Conservation (phyloP, 1,140 invertebrate species). For the Drosophila busckii region DNA sequence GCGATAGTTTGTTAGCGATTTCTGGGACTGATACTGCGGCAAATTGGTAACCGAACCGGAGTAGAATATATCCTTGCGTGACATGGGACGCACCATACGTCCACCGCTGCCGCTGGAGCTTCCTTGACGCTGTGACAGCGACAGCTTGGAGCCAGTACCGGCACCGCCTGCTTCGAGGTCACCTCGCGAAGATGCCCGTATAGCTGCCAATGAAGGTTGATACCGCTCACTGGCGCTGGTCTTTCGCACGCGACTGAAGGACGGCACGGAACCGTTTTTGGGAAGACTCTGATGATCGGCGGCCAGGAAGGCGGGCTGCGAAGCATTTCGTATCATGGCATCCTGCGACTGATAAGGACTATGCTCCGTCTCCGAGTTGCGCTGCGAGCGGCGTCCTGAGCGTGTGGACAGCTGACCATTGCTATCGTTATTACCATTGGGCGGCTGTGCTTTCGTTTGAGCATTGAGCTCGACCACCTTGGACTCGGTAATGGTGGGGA, state of each 20-base stretch:
- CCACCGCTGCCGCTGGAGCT: constrained; percentile 51
- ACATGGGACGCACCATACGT: constrained; percentile 93
- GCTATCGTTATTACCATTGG: constrained; percentile 55
- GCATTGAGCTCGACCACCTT: constrained; percentile 84
- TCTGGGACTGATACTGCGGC: constrained; percentile 95
- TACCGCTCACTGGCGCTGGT: constrained; percentile 88
- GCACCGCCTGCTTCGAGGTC: constrained; percentile 81
- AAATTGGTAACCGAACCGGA: constrained; percentile 95
- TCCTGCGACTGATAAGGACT: constrained; percentile 78
- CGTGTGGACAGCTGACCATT: constrained; percentile 53
- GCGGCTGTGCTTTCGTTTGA: constrained; percentile 54
- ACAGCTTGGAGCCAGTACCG: constrained; percentile 80
- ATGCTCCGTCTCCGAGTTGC: constrained; percentile 66
- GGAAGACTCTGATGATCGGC: constrained; percentile 88
- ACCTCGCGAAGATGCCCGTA: constrained; percentile 84
- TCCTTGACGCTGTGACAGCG: constrained; percentile 65
- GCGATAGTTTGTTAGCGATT: constrained; percentile 92
- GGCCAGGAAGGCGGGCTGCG: constrained; percentile 88
- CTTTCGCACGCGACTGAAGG: constrained; percentile 90
- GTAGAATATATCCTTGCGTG: constrained; percentile 98
- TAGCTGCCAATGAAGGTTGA: constrained; percentile 88
- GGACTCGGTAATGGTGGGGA: constrained; percentile 92
- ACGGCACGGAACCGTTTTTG: constrained; percentile 92
- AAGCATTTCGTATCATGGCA: constrained; percentile 88
- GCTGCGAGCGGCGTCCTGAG: constrained; percentile 54